A percentile compares a stretch with the other conserved stretches of the same genome.
These are phyloP conservation scores for Erpobdella octoculata DNA, from an alignment of 2,888 invertebrate species.

Conservation along the genomic window DNA sequence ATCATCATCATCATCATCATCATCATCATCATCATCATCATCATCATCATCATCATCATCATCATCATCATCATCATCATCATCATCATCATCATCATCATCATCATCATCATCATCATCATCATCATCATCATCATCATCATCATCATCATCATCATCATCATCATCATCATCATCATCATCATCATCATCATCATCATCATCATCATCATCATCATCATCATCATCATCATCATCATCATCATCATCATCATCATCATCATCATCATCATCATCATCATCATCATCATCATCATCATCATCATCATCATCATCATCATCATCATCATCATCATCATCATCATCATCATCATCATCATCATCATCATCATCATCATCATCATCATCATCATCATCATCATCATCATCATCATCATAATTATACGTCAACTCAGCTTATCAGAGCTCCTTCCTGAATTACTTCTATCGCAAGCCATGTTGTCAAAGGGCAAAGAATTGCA, in stretches of 20 bases:
- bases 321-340: conserved; percentile 15
- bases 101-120: conserved; percentile 19
- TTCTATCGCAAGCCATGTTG: too few species aligned
- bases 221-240: conserved; percentile 26
- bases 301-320: conserved; percentile 16
- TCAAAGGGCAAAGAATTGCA: too few species aligned
- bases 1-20: conserved; percentile 26
- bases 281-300: conserved; percentile 19
- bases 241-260: conserved; percentile 23
- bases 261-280: conserved; percentile 26
- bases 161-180: conserved; percentile 16
- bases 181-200: conserved; percentile 16
- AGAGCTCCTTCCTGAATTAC: too few species aligned
- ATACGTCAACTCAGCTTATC: too few species aligned
- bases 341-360: conserved; percentile 12
- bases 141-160: conserved; percentile 3
- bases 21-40: conserved; percentile 25
- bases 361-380: not conserved
- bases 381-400: conserved; percentile 16
- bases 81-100: conserved; percentile 22
- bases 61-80: conserved; percentile 15
- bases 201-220: conserved; percentile 27
- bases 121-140: conserved; percentile 17
- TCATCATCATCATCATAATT: not conserved
- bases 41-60: conserved; percentile 25